phyloP scores from a whole-genome alignment of 2,888 invertebrate species.

The Mythimna loreyi region DNA sequence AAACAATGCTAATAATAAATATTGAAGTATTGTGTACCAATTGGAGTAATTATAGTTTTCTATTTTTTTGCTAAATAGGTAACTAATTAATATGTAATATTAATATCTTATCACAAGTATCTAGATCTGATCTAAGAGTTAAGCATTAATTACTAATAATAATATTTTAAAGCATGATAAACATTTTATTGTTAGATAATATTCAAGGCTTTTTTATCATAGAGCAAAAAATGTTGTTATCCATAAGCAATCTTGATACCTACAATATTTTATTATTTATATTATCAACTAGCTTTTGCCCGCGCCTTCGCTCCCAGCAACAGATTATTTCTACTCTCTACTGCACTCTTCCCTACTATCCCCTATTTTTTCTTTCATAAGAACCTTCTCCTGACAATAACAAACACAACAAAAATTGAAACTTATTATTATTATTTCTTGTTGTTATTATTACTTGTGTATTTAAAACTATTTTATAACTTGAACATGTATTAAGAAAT shows the following conservation, averaged over 20 bases:
- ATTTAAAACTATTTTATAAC: not conserved
- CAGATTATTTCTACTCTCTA: no score
- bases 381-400: no score
- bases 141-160: not conserved
- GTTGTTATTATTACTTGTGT: not conserved
- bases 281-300: no score
- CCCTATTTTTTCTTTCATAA: no score
- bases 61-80: not conserved
- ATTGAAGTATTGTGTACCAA: no score
- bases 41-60: no score
- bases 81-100: not conserved
- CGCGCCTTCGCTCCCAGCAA: no score
- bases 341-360: no score
- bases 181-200: slow-evolving; percentile 26
- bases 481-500: not conserved
- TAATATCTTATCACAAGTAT: slow-evolving; percentile 4
- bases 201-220: slow-evolving; percentile 13
- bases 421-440: not conserved
- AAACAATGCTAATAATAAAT: no score
- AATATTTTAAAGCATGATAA: not conserved
- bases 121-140: not conserved
- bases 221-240: not conserved
- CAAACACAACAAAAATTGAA: no score
- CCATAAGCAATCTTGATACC: no score
- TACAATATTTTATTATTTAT: not conserved